A percentile compares a stretch with the other conserved stretches of the same genome.
These are phyloP conservation scores for Cerastoderma edule DNA, from an alignment of 2,888 invertebrate genomes.

Conservation along the genomic window DNA sequence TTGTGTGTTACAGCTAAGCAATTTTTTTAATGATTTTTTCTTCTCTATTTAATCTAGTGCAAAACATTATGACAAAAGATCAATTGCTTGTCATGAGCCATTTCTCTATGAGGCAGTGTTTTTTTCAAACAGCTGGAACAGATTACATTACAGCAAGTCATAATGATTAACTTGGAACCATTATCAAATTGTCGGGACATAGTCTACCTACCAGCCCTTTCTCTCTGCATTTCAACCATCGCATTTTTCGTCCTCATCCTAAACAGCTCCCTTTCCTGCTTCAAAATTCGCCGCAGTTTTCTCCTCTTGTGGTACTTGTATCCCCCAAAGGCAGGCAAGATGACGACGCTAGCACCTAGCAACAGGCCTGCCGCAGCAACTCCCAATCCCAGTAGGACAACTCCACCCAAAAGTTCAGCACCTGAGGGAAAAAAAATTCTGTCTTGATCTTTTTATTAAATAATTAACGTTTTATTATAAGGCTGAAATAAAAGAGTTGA, in stretches of 20 bases:
- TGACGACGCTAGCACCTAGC: conserved; percentile 79
- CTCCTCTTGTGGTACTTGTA: conserved; percentile 67
- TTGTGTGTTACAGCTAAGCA: too few relatives aligned
- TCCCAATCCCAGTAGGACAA: conserved; percentile 77
- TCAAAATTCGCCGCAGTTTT: conserved; percentile 38
- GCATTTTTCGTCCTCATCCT: conserved; percentile 47
- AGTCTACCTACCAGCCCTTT: conserved; percentile 40
- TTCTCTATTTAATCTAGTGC: too few relatives aligned
- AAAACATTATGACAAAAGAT: too few relatives aligned
- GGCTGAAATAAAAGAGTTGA: background rate
- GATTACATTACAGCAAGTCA: too few relatives aligned
- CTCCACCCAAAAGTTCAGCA: conserved; percentile 79
- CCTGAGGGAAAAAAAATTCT: conserved; percentile 72
- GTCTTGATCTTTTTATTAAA: too few relatives aligned
- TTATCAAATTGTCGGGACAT: too few relatives aligned
- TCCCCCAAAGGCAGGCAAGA: conserved; percentile 80
- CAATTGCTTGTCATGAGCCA: too few relatives aligned
- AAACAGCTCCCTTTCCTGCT: conserved; percentile 45
- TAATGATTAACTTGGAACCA: too few relatives aligned
- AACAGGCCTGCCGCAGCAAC: conserved; percentile 80
- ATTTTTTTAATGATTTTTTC: too few relatives aligned
- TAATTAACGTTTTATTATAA: background rate
- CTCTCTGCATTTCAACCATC: conserved; percentile 44
- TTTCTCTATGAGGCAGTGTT: too few relatives aligned
- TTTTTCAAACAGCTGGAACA: too few relatives aligned